Evolutionary conservation across 2,888 invertebrate species (phyloP).

Genomic region (Pegoplata infirma): DNA sequence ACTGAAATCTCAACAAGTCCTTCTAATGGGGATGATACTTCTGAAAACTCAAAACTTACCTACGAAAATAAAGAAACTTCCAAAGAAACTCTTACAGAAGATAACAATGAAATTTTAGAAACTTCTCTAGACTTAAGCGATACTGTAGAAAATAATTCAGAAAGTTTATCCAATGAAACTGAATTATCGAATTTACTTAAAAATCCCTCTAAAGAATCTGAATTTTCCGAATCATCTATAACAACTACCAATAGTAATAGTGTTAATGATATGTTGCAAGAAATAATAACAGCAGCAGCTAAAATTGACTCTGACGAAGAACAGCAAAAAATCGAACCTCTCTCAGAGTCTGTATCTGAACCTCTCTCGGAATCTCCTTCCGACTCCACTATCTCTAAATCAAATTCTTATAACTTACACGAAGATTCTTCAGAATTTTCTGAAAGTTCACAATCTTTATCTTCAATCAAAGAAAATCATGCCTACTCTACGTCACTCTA

Average conservation of each 20-base stretch:
- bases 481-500: constrained; percentile 20
- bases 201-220: no score
- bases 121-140: no score
- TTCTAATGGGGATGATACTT: no score
- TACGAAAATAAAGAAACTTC: background rate
- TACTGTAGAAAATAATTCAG: background rate
- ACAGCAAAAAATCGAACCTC: no score
- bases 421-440: background rate
- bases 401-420: background rate
- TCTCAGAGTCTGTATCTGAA: background rate
- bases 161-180: background rate
- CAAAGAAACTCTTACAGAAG: background rate
- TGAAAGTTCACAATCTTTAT: constrained; percentile 15
- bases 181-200: background rate
- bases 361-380: background rate
- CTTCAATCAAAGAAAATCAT: constrained; percentile 27
- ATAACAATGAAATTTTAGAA: no score
- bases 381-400: background rate
- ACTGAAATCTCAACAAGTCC: no score
- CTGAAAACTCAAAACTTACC: no score
- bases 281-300: constrained; percentile 14
- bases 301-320: background rate
- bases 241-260: constrained; percentile 1
- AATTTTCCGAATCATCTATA: background rate
- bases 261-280: constrained; percentile 1